Evolutionary conservation across 1,140 invertebrate species (phyloP).

Genomic region (Macrocentrus cingulum): DNA sequence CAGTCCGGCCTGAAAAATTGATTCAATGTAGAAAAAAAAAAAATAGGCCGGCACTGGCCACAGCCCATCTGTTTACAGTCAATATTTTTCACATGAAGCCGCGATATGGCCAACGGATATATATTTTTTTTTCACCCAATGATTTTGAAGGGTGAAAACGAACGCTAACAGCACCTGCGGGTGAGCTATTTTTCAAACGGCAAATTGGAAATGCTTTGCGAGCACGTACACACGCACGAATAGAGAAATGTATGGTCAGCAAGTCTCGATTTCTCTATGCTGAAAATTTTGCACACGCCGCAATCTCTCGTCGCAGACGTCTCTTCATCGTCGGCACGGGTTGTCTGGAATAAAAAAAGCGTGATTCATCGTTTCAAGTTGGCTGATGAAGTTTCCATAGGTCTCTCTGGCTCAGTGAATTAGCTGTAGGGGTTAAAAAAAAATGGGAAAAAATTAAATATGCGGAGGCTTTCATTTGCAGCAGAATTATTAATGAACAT

Average conservation of each 20-base stretch:
- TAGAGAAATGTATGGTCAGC: slow-evolving; percentile 34
- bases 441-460: slow-evolving; percentile 23
- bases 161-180: slow-evolving; percentile 13
- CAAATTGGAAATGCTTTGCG: slow-evolving; percentile 35
- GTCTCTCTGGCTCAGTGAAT: slow-evolving; percentile 20
- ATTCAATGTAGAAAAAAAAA: no score
- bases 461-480: slow-evolving; percentile 28
- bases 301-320: slow-evolving; percentile 26
- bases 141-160: slow-evolving; percentile 27
- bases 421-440: slow-evolving; percentile 21
- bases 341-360: slow-evolving; percentile 34
- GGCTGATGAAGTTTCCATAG: slow-evolving; percentile 36
- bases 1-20: no score
- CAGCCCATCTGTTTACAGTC: no score
- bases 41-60: neutral
- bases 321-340: slow-evolving; percentile 11
- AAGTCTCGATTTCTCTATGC: slow-evolving; percentile 39
- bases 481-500: slow-evolving; percentile 24
- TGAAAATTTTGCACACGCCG: slow-evolving; percentile 43
- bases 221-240: neutral
- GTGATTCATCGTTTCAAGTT: slow-evolving; percentile 36
- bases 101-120: neutral
- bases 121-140: neutral
- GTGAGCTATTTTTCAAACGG: slow-evolving; percentile 31
- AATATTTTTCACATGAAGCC: no score